Evolutionary conservation across 1,140 invertebrate genomes (phyloP).

Genomic region (Chionoecetes opilio): DNA sequence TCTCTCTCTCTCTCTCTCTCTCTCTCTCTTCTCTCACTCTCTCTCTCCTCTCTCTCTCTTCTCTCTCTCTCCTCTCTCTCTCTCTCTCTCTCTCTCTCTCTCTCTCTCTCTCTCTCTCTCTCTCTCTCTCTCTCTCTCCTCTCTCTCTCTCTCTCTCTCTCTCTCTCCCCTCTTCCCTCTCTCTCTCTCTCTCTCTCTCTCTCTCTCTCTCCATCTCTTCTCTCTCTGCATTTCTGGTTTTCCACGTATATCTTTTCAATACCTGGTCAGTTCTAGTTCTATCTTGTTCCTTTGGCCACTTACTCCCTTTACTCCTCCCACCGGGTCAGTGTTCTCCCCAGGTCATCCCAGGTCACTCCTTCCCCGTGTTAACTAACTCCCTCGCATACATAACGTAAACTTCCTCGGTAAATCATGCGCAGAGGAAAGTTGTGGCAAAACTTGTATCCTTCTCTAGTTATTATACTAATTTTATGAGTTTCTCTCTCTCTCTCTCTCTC

Average conservation of each 20-base stretch:
- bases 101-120: conserved; percentile 3
- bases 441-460: conserved; percentile 27
- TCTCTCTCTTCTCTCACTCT: not conserved
- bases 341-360: not conserved
- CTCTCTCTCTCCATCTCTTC: not conserved
- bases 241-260: not conserved
- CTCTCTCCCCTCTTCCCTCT: not conserved
- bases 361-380: conserved; percentile 42
- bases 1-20: conserved; percentile 42
- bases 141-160: conserved; percentile 32
- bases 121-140: conserved; percentile 40
- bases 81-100: not conserved
- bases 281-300: too few relatives aligned
- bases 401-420: not conserved
- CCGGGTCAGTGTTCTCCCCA: too few relatives aligned
- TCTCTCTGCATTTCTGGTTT: not conserved
- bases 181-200: conserved; percentile 40
- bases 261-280: too few relatives aligned
- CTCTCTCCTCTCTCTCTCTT: not conserved
- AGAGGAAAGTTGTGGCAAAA: not conserved
- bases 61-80: not conserved
- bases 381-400: conserved; percentile 42
- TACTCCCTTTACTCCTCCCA: too few relatives aligned
- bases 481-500: conserved; percentile 19
- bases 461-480: conserved; percentile 53